Evolutionary conservation across 2,888 invertebrate genomes (phyloP).

Genomic region (Spisula subtruncata): DNA sequence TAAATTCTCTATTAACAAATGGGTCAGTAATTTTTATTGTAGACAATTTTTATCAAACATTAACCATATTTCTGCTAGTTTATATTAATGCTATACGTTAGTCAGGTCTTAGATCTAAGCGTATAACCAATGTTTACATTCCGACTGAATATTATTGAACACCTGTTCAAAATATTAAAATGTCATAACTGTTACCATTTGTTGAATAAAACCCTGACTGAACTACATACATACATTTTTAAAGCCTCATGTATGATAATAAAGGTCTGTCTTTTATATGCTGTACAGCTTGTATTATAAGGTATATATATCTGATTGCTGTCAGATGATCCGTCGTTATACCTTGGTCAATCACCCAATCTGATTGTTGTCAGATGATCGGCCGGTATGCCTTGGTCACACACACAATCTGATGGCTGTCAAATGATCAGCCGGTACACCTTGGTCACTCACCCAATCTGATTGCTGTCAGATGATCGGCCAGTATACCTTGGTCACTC

Average conservation of each 20-base stretch:
- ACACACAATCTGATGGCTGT: no score
- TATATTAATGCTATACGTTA: neutral
- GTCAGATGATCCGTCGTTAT: no score
- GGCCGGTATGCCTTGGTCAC: no score
- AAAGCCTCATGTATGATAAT: neutral
- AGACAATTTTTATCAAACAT: neutral
- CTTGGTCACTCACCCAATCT: no score
- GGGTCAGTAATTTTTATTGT: neutral
- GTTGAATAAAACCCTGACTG: neutral
- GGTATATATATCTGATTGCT: no score
- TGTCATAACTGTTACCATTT: slow-evolving; percentile 16
- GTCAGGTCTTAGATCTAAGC: neutral
- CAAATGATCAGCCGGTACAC: no score
- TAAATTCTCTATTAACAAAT: slow-evolving; percentile 11
- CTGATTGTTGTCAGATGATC: no score
- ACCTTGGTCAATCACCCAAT: no score
- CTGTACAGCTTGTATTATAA: no score
- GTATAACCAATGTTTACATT: neutral
- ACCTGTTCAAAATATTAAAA: slow-evolving; percentile 4
- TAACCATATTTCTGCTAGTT: neutral
- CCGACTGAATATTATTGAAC: neutral
- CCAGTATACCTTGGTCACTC: no score
- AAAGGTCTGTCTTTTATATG: neutral
- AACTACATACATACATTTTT: neutral
- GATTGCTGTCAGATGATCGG: no score